These are phyloP conservation scores for Metopolophium dirhodum DNA, from an alignment of 1,140 invertebrate genomes.

Conservation along the genomic window DNA sequence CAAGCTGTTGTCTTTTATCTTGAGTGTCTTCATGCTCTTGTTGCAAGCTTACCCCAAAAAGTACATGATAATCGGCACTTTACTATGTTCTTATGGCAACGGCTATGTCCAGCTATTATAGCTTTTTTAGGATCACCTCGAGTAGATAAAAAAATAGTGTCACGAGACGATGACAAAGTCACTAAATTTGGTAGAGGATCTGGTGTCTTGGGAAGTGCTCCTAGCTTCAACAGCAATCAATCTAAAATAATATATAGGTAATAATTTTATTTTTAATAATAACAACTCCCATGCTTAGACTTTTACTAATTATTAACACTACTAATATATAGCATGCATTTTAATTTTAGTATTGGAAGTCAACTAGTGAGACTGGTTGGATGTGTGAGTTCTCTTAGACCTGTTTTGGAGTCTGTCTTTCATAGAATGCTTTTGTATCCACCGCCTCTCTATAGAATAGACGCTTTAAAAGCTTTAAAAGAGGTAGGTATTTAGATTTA, in stretches of 20 bases:
- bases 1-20: conserved; percentile 77
- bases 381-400: conserved; percentile 79
- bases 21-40: conserved; percentile 84
- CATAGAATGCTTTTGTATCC: conserved; percentile 90
- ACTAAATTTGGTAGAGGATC: conserved; percentile 71
- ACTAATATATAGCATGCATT: conserved; percentile 43
- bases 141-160: conserved; percentile 76
- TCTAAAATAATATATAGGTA: conserved; percentile 87
- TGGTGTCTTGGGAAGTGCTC: conserved; percentile 73
- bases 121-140: conserved; percentile 82
- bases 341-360: conserved; percentile 77
- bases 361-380: conserved; percentile 87
- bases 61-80: conserved; percentile 83
- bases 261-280: conserved; percentile 55
- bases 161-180: conserved; percentile 67
- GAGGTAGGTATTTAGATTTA: conserved; percentile 65
- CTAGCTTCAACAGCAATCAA: conserved; percentile 78
- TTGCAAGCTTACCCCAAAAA: conserved; percentile 80
- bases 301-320: not conserved
- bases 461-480: conserved; percentile 81
- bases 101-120: conserved; percentile 87
- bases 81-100: conserved; percentile 88
- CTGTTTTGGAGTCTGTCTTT: conserved; percentile 89
- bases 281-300: not conserved
- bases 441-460: conserved; percentile 80